Evolutionary conservation across 2,797 vertebrate species (phyloP).

Genomic region (Halcyon chelicuti): DNA sequence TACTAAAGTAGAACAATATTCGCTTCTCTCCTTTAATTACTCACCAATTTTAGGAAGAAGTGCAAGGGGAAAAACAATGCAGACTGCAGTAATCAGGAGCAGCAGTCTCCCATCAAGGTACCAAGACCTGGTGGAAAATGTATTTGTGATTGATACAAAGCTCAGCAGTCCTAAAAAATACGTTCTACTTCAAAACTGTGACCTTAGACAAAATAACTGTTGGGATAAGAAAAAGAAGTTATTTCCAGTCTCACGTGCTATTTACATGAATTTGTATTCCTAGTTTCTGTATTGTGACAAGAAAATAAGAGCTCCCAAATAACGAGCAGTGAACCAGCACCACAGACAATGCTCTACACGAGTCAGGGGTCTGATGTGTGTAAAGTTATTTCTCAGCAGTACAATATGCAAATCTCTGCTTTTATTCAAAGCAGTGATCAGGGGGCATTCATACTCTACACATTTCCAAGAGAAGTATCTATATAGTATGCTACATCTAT

Average conservation of each 20-base stretch:
- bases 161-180: background rate
- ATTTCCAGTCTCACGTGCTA: background rate
- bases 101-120: conserved; percentile 88
- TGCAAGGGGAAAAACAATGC: conserved; percentile 89
- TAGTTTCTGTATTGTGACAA: background rate
- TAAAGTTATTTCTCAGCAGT: background rate
- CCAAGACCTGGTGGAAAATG: conserved; percentile 81
- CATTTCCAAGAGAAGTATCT: background rate
- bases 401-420: background rate
- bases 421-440: background rate
- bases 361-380: background rate
- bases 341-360: background rate
- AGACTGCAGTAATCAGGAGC: conserved; percentile 85
- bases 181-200: background rate
- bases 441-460: background rate
- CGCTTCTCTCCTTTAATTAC: conserved; percentile 69
- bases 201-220: background rate
- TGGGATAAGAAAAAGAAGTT: background rate
- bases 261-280: background rate
- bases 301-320: background rate
- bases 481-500: fast-evolving
- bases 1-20: conserved; percentile 63
- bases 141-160: background rate
- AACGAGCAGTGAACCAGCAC: background rate
- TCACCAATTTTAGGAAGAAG: conserved; percentile 93